Evolutionary conservation across 2,113 vertebrate species (phyloP).

Genomic region (Neogale vison): DNA sequence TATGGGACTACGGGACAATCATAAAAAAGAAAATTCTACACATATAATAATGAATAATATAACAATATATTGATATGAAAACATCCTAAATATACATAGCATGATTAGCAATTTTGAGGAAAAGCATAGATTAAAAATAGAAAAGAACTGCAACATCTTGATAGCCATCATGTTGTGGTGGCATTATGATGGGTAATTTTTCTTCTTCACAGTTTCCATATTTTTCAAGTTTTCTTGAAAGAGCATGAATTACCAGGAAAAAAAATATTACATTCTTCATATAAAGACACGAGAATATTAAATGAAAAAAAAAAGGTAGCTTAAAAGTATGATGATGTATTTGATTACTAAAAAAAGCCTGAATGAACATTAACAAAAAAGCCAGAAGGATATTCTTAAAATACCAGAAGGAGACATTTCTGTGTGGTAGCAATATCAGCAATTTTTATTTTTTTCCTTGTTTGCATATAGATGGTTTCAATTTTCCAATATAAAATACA

Average conservation of each 20-base stretch:
- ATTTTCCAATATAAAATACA: conserved; percentile 52
- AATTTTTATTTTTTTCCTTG: conserved; percentile 27
- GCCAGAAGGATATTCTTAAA: conserved; percentile 32
- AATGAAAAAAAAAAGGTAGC: conserved; percentile 36
- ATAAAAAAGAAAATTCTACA: background rate
- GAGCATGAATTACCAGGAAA: background rate
- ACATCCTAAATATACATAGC: background rate
- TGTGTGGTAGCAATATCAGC: conserved; percentile 19
- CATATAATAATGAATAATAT: background rate
- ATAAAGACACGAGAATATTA: conserved; percentile 24
- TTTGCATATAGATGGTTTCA: background rate
- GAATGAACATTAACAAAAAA: background rate
- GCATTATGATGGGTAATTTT: conserved; percentile 2
- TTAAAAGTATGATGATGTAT: background rate
- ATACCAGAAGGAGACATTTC: background rate
- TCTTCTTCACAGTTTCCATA: conserved; percentile 12
- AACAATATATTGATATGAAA: background rate
- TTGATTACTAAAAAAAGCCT: background rate
- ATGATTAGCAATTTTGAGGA: background rate
- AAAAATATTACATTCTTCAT: conserved; percentile 25
- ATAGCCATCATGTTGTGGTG: background rate
- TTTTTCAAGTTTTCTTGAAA: conserved; percentile 46
- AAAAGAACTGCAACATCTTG: background rate
- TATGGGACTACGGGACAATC: background rate
- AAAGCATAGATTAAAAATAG: conserved; percentile 27